These are phyloP conservation scores for Sialia sialis DNA, from an alignment of 2,113 vertebrate species.

Conservation along the genomic window DNA sequence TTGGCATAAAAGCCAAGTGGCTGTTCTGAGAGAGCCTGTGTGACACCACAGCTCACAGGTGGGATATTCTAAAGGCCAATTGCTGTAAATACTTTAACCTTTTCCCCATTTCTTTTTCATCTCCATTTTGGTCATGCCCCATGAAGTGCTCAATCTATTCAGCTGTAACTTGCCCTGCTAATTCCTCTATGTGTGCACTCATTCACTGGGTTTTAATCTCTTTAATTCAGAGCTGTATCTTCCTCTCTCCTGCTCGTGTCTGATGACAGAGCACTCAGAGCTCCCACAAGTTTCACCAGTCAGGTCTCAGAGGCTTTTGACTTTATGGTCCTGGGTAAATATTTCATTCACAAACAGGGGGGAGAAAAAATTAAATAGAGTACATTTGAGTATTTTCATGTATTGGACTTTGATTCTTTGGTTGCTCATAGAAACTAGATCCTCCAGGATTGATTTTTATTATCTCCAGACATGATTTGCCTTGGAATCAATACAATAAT, in stretches of 20 bases:
- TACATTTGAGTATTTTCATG: neutral
- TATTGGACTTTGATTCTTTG: neutral
- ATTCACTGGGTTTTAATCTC: constrained; percentile 30
- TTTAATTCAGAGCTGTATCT: constrained; percentile 15
- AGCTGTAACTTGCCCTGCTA: constrained; percentile 44
- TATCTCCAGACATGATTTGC: neutral
- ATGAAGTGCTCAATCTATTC: constrained; percentile 28
- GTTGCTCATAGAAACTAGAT: neutral
- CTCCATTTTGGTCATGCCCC: neutral
- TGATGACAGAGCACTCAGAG: neutral
- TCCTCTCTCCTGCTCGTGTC: constrained; percentile 14
- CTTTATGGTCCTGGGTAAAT: neutral
- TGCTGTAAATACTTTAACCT: neutral
- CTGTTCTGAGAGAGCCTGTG: neutral
- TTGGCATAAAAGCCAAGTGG: neutral
- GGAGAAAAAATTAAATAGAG: neutral
- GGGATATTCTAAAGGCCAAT: neutral
- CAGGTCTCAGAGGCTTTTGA: neutral
- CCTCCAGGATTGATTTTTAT: constrained; percentile 4
- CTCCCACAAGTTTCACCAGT: neutral
- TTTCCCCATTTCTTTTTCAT: neutral
- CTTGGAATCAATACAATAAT: constrained; percentile 16
- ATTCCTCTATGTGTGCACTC: neutral
- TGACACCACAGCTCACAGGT: neutral
- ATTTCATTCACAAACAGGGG: neutral